Base-by-base conservation (phyloP, 35 echinoderm and acorn worm species). In the Hemicentrotus pulcherrimus region DNA sequence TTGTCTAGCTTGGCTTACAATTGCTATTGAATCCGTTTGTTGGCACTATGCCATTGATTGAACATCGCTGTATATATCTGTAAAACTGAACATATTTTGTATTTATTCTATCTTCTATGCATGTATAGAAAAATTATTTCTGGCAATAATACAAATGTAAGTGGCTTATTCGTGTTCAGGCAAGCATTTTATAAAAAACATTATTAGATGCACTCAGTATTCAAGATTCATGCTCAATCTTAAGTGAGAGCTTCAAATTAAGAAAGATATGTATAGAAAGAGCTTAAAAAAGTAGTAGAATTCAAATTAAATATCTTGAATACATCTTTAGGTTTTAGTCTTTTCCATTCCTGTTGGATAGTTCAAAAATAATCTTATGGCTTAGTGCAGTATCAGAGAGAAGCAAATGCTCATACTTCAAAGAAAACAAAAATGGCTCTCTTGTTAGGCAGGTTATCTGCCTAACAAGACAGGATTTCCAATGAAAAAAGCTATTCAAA, bases 1-100 rank as follows among this genome's bases (percentile, higher is more conserved):
- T 78, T n/a, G 28, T n/a, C 18, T 8, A 78, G 65, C 65, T 55
- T 55, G 50, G 50, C 50, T 78, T 78, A 28, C 28, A 78, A n/a
- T 78, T 78, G 65, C 65, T 78, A 78, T 28, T 78, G 65, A 28
- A 22, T 78, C 65, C 65, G n/a, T n/a, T 78, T 55, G 22, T 78
- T 78, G 65, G 65, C 65, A 28, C 28, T 78, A 78, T 78, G 65
- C 24, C 65, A 78, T 78, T 7, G 7, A 7, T 78, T 78, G 65
- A 22, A 78, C 65, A 78, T 18, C n/a, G 65, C 65, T 78, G 65
- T 78, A 78, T 28, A 78, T 78, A 78, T 78, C 24, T 78, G 65
- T 78, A 78, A 78, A 78, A 78, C 65, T 78, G 65, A 78, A 78
- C 19, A 78, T 78, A 78, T 78, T 78, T 22, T n/a, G 65, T 78